A percentile compares a stretch with the other conserved stretches of the same genome.
These are phyloP conservation scores for Chironomus striatipennis DNA, from an alignment of 1,140 invertebrate species.

Conservation along the genomic window DNA sequence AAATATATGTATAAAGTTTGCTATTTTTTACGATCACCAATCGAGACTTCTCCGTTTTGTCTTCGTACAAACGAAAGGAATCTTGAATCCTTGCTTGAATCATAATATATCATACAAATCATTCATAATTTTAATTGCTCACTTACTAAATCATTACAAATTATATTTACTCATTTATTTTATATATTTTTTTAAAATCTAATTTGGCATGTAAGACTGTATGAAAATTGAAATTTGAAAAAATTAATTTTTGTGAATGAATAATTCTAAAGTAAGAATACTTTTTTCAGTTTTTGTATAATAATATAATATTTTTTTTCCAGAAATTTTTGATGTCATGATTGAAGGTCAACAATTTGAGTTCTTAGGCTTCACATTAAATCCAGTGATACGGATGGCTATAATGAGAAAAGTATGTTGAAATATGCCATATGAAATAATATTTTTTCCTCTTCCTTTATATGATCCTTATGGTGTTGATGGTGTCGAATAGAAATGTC, in stretches of 20 bases:
- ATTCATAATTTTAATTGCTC: not conserved
- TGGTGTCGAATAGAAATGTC: constrained; percentile 41
- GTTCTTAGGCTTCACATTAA: constrained; percentile 58
- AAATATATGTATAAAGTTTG: too few species aligned
- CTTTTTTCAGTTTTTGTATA: too few species aligned
- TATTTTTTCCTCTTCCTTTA: not conserved
- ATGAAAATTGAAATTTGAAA: too few species aligned
- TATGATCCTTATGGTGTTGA: constrained; percentile 49
- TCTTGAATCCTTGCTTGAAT: not conserved
- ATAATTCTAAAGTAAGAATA: too few species aligned
- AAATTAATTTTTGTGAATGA: too few species aligned
- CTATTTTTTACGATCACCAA: not conserved
- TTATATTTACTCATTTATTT: not conserved
- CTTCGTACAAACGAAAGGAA: too few species aligned
- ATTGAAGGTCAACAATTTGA: constrained; percentile 68
- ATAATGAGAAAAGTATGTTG: constrained; percentile 36
- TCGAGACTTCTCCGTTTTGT: not conserved
- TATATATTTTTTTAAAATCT: too few species aligned
- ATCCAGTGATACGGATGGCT: constrained; percentile 34
- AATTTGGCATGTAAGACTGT: too few species aligned
- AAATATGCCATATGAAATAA: not conserved
- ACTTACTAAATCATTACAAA: not conserved
- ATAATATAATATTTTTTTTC: constrained; percentile 34
- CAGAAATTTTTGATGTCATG: constrained; percentile 60
- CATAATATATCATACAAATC: too few species aligned